Evolutionary conservation across 2,797 vertebrate genomes (phyloP), one percentile per base, ranked within the genome.

Genomic region (Acrossocheilus wenchowensis): DNA sequence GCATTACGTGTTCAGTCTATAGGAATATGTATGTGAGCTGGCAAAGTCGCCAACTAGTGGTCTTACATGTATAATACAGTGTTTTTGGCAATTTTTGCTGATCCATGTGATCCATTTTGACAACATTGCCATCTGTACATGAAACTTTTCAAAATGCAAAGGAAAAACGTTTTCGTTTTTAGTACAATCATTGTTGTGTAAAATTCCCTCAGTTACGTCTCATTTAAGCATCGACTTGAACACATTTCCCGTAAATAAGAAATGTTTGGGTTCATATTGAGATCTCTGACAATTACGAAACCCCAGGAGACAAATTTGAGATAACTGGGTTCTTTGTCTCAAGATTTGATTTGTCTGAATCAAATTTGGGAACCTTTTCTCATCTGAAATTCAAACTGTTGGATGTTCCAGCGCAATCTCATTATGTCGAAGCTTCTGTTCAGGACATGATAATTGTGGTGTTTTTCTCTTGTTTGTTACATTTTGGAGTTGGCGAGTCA

Each of bases 401-500:
- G 10, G 4, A 21, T 11, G n/a, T 52, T 39, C 50, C 1, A 68
- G 30, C 1, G 30, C 30, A 36, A 36, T 68, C 64, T 36, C 15
- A 9, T 68, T 68, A 36, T 60, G 6, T 19, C 2, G 0, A 79
- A 19, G 23, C 7, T 43, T 60, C 77, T 54, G 30, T 21, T 79
- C 57, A 6, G 8, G 26, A 41, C 77, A 78, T 78, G 4, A 41
- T 78, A 12, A 15, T 39, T 5, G 23, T 43, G 23, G 43, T 43
- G 77, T 79, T 79, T 62, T 43, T 60, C 77, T 78, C 36, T 54
- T 23, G 52, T 78, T 43, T 78, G 12, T 41, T 62, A 17, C 54
- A 43, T 62, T 79, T 79, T 43, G 36, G 2, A 78, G 54, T 10
- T 60, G 54, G 52, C 36, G 0, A 41, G 21, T 17, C 7, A 0